Percentiles rank a stretch among this genome's conserved stretches.
Evolutionary conservation across 2,113 vertebrate genomes (phyloP).

Genomic region (Pedionomus torquatus): DNA sequence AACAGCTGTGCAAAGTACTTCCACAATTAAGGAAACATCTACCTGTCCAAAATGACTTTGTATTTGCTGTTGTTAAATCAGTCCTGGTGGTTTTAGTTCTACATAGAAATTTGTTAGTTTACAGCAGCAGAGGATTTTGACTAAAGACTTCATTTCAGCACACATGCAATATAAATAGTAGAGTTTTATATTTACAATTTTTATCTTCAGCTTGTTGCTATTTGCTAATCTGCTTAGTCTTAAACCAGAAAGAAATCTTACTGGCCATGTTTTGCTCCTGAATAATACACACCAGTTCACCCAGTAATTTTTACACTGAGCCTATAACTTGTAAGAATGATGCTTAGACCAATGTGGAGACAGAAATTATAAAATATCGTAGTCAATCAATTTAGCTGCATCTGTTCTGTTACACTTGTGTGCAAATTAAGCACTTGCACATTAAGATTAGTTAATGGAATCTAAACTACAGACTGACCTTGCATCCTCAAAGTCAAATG

Average conservation of each 20-base stretch:
- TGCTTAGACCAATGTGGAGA: background rate
- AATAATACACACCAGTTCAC: background rate
- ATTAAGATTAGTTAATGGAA: background rate
- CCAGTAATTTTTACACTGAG: background rate
- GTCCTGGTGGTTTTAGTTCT: background rate
- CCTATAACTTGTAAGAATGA: background rate
- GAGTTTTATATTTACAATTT: background rate
- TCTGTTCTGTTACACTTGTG: background rate
- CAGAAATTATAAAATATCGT: background rate
- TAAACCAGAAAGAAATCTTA: background rate
- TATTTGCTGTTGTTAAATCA: background rate
- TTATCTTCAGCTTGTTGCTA: background rate
- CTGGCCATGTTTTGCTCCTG: background rate
- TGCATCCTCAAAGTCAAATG: conserved; percentile 10
- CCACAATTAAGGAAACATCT: background rate
- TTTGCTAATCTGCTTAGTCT: background rate
- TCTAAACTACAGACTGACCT: background rate
- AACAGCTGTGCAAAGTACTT: background rate
- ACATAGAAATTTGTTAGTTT: background rate
- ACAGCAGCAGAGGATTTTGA: background rate
- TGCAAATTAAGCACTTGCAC: background rate
- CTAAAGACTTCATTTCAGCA: background rate
- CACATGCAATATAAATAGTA: background rate
- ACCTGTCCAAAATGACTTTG: background rate
- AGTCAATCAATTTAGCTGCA: background rate